These are phyloP conservation scores for Lithosia quadra DNA, from an alignment of 2,888 invertebrate genomes.

Conservation along the genomic window DNA sequence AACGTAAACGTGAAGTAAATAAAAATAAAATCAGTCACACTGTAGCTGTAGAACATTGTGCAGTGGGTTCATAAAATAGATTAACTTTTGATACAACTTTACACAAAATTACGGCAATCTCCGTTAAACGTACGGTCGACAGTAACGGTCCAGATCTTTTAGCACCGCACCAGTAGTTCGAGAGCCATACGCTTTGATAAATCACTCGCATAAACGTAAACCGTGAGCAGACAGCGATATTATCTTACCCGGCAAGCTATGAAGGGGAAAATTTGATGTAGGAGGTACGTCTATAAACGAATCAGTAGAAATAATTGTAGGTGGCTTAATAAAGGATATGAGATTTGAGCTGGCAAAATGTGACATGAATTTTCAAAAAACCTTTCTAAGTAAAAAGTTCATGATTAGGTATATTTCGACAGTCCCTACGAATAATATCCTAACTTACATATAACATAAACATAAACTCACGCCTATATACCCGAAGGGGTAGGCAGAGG, in stretches of 20 bases:
- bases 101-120: background rate
- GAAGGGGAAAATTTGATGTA: conserved; percentile 1
- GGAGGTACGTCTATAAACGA: background rate
- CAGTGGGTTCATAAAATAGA: background rate
- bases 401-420: no score
- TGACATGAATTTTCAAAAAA: background rate
- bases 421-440: no score
- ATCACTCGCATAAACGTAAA: conserved; percentile 16
- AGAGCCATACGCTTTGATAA: conserved; percentile 14
- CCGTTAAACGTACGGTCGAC: background rate
- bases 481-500: no score
- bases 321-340: background rate
- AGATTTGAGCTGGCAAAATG: background rate
- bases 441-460: no score
- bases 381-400: background rate
- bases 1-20: no score
- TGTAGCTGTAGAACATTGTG: background rate
- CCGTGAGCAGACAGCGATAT: conserved; percentile 11
- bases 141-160: conserved; percentile 1
- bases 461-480: no score
- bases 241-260: conserved; percentile 4
- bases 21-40: no score
- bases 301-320: conserved; percentile 4
- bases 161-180: conserved; percentile 1
- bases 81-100: background rate